A percentile compares a stretch with the other conserved stretches of the same genome.
These are phyloP conservation scores for Chymomyza costata DNA, from an alignment of 1,140 invertebrate genomes.

Conservation along the genomic window DNA sequence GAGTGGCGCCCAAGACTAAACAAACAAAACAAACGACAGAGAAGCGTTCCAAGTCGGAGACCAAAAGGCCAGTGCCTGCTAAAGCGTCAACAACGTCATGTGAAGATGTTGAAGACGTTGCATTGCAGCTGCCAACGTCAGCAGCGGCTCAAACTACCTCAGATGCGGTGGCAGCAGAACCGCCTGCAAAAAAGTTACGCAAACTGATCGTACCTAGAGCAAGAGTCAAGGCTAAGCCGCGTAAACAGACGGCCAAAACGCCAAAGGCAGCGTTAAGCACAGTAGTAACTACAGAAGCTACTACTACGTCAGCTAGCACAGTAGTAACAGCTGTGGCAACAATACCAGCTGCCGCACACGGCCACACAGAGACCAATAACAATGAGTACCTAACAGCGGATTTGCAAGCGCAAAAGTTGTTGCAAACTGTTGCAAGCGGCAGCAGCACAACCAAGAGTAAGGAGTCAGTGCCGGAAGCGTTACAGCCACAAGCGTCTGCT, in stretches of 20 bases:
- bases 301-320: background rate
- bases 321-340: background rate
- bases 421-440: constrained; percentile 4
- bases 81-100: background rate
- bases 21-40: constrained; percentile 19
- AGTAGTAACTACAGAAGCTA: background rate
- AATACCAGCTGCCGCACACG: background rate
- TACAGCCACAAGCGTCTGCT: background rate
- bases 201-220: too few species aligned
- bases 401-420: constrained; percentile 50
- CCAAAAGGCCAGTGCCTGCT: constrained; percentile 49
- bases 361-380: constrained; percentile 55
- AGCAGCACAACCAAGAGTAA: constrained; percentile 5
- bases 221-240: too few species aligned
- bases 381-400: constrained; percentile 61
- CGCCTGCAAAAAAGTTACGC: constrained; percentile 18
- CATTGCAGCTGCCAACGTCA: constrained; percentile 1
- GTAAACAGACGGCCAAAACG: constrained; percentile 28
- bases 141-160: constrained; percentile 21
- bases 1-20: background rate
- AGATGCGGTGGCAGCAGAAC: constrained; percentile 1
- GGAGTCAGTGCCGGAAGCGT: constrained; percentile 2
- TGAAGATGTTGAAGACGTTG: background rate
- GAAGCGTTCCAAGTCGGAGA: constrained; percentile 73
- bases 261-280: background rate